phyloP scores from a whole-genome alignment of 2,797 vertebrate genomes.

The Sebastes melanostomus region DNA sequence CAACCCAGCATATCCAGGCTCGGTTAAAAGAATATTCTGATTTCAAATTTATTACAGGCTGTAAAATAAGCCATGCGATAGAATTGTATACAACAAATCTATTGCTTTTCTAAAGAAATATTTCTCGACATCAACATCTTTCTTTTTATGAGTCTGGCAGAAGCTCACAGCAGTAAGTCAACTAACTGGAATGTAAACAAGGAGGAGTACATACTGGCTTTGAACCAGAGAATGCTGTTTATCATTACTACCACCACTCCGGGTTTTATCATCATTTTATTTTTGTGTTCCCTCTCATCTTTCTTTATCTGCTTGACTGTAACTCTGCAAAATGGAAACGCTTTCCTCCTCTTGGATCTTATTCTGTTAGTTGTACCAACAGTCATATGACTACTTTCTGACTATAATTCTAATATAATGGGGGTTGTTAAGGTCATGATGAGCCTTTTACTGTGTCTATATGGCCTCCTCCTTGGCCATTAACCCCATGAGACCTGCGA shows the following conservation, averaged over 20 bases:
- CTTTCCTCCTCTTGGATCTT: background rate
- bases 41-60: background rate
- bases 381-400: background rate
- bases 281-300: background rate
- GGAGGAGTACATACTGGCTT: constrained; percentile 8
- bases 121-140: constrained; percentile 6
- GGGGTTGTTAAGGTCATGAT: background rate
- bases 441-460: background rate
- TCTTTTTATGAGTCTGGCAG: constrained; percentile 41
- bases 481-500: too few relatives aligned
- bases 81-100: constrained; percentile 10
- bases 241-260: constrained; percentile 4
- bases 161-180: constrained; percentile 25
- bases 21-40: background rate
- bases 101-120: constrained; percentile 18
- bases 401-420: background rate
- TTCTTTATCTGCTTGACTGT: background rate
- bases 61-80: background rate
- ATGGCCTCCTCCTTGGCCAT: background rate
- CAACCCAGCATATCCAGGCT: background rate
- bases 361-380: background rate
- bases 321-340: background rate
- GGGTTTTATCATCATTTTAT: constrained; percentile 12
- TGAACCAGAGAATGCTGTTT: constrained; percentile 10
- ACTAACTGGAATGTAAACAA: constrained; percentile 42